Evolutionary conservation across 2,888 invertebrate genomes (phyloP).

Genomic region (Alentia gelatinosa): DNA sequence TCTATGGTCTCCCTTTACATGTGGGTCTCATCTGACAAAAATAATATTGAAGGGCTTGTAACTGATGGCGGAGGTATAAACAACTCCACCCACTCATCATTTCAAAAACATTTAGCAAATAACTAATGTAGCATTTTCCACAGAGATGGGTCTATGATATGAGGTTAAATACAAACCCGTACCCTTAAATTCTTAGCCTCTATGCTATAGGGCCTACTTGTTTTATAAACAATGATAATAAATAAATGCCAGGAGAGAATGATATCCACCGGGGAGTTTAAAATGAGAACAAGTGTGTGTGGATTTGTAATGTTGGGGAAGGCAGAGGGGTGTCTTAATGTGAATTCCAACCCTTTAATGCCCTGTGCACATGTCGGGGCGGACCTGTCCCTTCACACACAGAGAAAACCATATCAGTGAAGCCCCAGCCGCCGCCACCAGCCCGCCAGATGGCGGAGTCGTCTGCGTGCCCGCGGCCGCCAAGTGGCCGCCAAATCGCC

Average conservation of each 20-base stretch:
- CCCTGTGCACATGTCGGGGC: not conserved
- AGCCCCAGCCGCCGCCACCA: not conserved
- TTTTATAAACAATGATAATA: too few relatives aligned
- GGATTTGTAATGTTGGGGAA: not conserved
- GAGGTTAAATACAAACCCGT: too few relatives aligned
- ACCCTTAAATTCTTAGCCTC: too few relatives aligned
- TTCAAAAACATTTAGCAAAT: too few relatives aligned
- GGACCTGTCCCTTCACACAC: not conserved
- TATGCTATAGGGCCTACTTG: too few relatives aligned
- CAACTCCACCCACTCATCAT: too few relatives aligned
- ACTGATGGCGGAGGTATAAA: too few relatives aligned
- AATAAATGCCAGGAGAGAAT: not conserved
- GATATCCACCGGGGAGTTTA: not conserved
- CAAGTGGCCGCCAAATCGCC: too few relatives aligned
- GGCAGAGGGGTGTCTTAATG: not conserved
- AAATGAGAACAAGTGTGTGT: not conserved
- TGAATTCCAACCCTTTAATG: not conserved
- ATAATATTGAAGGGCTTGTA: not conserved
- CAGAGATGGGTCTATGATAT: too few relatives aligned
- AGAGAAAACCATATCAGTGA: too few relatives aligned
- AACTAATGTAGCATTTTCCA: too few relatives aligned
- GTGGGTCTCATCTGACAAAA: not conserved
- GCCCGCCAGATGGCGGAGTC: not conserved
- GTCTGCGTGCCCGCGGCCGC: not conserved
- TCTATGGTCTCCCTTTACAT: too few relatives aligned